Evolutionary conservation across 2,113 vertebrate species (phyloP), one percentile per base, ranked within the genome.

Genomic region (Cygnus atratus): DNA sequence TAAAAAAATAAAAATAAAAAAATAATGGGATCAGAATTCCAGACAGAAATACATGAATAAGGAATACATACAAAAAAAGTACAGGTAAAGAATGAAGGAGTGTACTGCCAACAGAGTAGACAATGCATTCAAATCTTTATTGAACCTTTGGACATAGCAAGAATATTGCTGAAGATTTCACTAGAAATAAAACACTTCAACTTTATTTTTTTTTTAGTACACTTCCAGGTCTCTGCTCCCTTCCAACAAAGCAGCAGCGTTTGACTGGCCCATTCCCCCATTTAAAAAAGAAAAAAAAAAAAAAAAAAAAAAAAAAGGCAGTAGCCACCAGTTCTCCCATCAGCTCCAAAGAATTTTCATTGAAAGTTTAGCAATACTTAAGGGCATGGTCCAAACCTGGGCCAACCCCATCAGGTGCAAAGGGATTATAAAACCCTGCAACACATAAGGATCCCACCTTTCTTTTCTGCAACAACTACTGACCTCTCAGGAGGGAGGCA

Each of bases 351-450:
- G 73, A 61, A 7, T 39, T 93, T 87, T 75, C 46, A 46, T 1
- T 62, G 84, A 35, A 88, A 81, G 66, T 67, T 63, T 52, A 90
- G 43, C 61, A 80, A 33, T 67, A 24, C 71, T 79, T 79, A 71
- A 66, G 62, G 65, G 82, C 26, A 66, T 33, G 11, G 37, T 43
- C 48, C 72, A 92, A 96, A 71, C 62, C 26, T 68, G 37, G 20
- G 16, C 46, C 46, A 33, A 70, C 15, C 58, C 22, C 72, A 88
- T 66, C 41, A 75, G 62, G 15, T 10, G 35, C 59, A 63, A 57
- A 43, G 74, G 72, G 87, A 78, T 70, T 65, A 35, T 95, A 93
- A 97, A 96, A 83, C 17, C 11, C 41, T 67, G 54, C 22, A 93
- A 55, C 44, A 43, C 2, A 2, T 33, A 83, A 1, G 7, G 39